These are phyloP conservation scores for Clistopyga incitator DNA, from an alignment of 2,888 invertebrate genomes.

Conservation along the genomic window DNA sequence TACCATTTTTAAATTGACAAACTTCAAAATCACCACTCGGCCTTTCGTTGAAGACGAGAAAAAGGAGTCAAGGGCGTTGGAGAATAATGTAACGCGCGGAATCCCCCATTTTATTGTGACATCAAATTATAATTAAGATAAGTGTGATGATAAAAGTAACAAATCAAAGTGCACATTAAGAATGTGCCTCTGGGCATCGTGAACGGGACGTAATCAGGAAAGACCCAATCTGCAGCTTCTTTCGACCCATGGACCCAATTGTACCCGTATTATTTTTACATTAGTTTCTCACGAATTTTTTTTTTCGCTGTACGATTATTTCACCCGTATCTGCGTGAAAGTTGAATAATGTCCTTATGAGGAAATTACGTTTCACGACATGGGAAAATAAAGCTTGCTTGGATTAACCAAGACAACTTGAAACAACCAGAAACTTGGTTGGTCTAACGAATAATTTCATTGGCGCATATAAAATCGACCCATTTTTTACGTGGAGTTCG, in stretches of 20 bases:
- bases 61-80: neutral
- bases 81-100: neutral
- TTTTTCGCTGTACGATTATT: neutral
- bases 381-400: too few species aligned
- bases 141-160: constrained; percentile 14
- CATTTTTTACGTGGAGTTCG: neutral
- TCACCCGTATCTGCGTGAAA: neutral
- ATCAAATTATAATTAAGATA: constrained; percentile 22
- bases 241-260: neutral
- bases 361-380: neutral
- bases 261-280: neutral
- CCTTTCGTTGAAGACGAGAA: neutral
- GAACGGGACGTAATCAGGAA: neutral
- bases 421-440: too few species aligned
- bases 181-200: neutral
- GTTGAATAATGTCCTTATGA: constrained; percentile 1
- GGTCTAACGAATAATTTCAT: too few species aligned
- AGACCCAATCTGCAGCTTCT: neutral
- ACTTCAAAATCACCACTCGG: neutral
- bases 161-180: constrained; percentile 1
- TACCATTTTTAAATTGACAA: constrained; percentile 5
- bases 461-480: too few species aligned
- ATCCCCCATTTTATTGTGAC: neutral
- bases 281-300: neutral
- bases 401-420: too few species aligned